Base-by-base conservation (phyloP, 2,113 vertebrate genomes). In the Gobiocypris rarus region DNA sequence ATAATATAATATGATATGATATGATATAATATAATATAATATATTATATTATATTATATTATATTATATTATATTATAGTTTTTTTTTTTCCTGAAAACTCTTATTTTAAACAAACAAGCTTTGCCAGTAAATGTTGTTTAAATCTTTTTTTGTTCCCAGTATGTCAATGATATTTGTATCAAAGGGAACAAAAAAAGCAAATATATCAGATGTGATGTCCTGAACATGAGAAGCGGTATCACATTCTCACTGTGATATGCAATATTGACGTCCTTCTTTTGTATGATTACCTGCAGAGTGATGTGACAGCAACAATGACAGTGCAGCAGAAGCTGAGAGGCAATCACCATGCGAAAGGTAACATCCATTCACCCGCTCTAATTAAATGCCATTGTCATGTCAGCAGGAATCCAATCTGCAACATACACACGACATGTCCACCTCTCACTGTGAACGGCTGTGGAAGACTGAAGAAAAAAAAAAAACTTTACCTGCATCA, bases 341-440 rank as follows among this genome's bases (percentile, higher is more conserved):
- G 65, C 84, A 76, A 74, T 79, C 80, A 74, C 67, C 69, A 54
- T 63, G 75, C 71, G 70, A 81, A 81, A 79, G 83, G 82, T 83
- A 83, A 73, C 75, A 79, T 80, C 84, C 17, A 52, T 83, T 85
- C 82, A 73, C 70, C 24, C 63, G 50, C 19, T 86, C 86, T 88
- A 86, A 89, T 89, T 89, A 86, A 86, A 89, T 75, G 58, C 71
- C 31, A 75, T 82, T 82, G 71, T 50, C 80, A 74, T 61, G 80
- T 83, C 87, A 82, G 73, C 78, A 26, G 74, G 70, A 28, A 75
- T 82, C 43, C 85, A 77, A 78, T 87, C 83, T 79, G 73, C 48
- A 59, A 54, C 10, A 24, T 74, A 19, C 41, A 63, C 69, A 77
- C 63, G 31, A 41, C 79, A 82, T 26, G 45, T 73, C 82, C 26